Percentiles rank a stretch among this genome's conserved stretches.
phyloP scores from a whole-genome alignment of 2,888 invertebrate species.

The Ormia ochracea region DNA sequence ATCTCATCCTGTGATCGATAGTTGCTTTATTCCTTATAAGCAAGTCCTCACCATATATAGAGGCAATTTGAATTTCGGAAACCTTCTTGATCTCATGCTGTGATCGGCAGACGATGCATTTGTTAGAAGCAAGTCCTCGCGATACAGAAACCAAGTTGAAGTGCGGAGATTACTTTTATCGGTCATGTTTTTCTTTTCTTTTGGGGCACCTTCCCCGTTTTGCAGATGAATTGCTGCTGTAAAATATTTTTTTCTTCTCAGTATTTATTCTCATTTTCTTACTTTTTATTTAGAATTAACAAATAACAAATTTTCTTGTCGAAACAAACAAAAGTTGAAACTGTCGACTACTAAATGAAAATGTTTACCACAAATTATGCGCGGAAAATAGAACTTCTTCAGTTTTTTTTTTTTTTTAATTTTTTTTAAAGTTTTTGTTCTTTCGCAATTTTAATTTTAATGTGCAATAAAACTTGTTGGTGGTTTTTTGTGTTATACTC shows the following conservation, averaged over 20 bases:
- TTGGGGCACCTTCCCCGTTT: not conserved
- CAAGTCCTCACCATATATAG: no score
- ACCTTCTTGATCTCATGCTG: no score
- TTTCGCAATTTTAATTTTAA: slow-evolving; percentile 38
- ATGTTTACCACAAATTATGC: slow-evolving; percentile 61
- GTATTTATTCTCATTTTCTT: not conserved
- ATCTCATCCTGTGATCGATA: no score
- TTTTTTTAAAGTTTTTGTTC: no score
- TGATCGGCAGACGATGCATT: no score
- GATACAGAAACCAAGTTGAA: no score
- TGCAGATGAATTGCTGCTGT: not conserved
- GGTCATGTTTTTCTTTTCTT: no score
- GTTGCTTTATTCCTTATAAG: no score
- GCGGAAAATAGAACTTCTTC: slow-evolving; percentile 29
- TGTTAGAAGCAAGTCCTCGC: no score
- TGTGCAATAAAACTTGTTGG: slow-evolving; percentile 37
- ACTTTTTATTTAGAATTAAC: slow-evolving; percentile 24
- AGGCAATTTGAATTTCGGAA: no score
- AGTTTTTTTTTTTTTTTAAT: not conserved
- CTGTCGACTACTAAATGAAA: slow-evolving; percentile 54
- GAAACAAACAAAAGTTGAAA: slow-evolving; percentile 49
- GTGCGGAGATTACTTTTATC: no score
- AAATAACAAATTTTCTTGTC: slow-evolving; percentile 50
- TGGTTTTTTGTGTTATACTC: not conserved
- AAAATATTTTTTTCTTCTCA: not conserved